Base-by-base conservation (phyloP, 2,797 vertebrate species). In the Syngnathus acus region DNA sequence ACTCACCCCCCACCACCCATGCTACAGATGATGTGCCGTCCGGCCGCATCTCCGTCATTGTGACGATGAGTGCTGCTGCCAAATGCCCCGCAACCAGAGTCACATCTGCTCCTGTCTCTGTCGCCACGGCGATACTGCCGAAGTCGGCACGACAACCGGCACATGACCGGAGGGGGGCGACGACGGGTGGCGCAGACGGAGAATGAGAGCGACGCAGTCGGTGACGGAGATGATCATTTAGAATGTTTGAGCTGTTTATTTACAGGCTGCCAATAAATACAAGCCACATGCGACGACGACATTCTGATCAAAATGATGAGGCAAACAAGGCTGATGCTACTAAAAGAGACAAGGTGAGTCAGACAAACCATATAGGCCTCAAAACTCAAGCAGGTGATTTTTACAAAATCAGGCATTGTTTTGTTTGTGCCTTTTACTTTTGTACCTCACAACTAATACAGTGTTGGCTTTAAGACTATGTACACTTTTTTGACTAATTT, bases 21-120 rank as follows among this genome's bases (percentile, higher is more conserved):
- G 84, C 89, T 91, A 90, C 96, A 98, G 96, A 95, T 98, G 97
- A 96, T 94, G 94, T 92, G 93, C 94, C 94, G 95, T 98, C 97
- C 90, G 84, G 92, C 91, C 91, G 82, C 88, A 94, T 98, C 91
- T 93, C 85, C 86, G 87, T 95, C 95, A 92, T 90, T 82, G 87
- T 97, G 96, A 99, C 87, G 93, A 92, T 96, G 93, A 98, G 91
- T 87, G 85, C 92, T 96, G 92, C 93, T 98, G 95, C 96, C 95
- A 97, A 96, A 95, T 91, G 94, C 95, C 94, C 91, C 92, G 92
- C 84, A 93, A 95, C 94, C 93, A 93, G 91, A 94, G 94, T 96
- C 95, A 94, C 95, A 96, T 96, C 95, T 98, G 95, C 91, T 95
- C 89, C 91, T 93, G 94, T 94, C 89, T 89, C 77, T 80, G 81